Percentiles rank a stretch among this genome's conserved stretches.
Conservation (phyloP, 1,140 invertebrate genomes). For the Monomorium pharaonis region DNA sequence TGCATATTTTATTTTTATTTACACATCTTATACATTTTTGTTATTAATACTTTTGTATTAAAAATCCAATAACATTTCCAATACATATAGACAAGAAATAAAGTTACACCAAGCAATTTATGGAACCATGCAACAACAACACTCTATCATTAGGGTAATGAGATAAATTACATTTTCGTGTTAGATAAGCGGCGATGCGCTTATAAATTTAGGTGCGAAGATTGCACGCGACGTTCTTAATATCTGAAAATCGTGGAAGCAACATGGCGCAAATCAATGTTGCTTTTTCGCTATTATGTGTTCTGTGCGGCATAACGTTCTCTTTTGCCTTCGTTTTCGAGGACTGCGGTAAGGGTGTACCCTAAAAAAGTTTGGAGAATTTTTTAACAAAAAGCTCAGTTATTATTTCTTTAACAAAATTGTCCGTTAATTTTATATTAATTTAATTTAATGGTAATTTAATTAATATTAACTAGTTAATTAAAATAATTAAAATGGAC, state of each 20-base stretch:
- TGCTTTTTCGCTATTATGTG: conserved; percentile 12
- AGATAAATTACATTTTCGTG: background rate
- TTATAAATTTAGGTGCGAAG: conserved; percentile 38
- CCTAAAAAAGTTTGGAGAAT: conserved; percentile 4
- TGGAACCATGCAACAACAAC: background rate
- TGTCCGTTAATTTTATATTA: background rate
- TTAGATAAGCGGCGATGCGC: conserved; percentile 17
- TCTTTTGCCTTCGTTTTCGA: conserved; percentile 35
- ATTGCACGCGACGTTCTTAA: conserved; percentile 19
- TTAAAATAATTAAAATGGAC: background rate
- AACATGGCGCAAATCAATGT: conserved; percentile 48
- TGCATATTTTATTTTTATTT: too few species aligned
- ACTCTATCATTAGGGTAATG: conserved; percentile 23
- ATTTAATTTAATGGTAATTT: too few species aligned
- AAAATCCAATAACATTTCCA: background rate
- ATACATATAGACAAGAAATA: background rate
- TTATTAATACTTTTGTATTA: too few species aligned
- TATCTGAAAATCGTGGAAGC: conserved; percentile 29
- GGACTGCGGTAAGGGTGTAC: conserved; percentile 71
- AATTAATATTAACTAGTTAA: background rate
- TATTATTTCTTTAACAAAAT: background rate
- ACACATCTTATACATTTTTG: too few species aligned
- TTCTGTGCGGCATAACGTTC: conserved; percentile 12
- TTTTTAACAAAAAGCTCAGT: background rate
- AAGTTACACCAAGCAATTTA: background rate